Evolutionary conservation across 2,888 invertebrate species (phyloP), one percentile per base, ranked within the genome.

Genomic region (Dryomyza anilis): DNA sequence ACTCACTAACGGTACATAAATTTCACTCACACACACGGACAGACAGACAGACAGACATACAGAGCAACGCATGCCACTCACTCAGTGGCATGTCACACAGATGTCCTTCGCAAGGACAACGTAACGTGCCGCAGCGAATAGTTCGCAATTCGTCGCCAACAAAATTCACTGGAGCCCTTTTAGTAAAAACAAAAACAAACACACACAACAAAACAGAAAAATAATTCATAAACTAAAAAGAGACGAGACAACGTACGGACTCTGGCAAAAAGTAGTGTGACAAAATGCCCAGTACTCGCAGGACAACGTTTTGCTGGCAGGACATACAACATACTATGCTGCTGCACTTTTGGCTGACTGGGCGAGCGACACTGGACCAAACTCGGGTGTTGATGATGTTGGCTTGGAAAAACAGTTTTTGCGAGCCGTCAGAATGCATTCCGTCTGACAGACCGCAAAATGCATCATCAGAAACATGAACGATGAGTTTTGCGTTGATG

Each of bases 391-490:
- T 53, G 67, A 65, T 60, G 53, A 46, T 78, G 78, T 79, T 77
- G 77, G 74, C 74, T 74, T 75, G 75, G n/a, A 76, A 76, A 76
- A 80, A 77, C 73, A 72, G 72, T 73, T 76, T 77, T 76, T 75
- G 72, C 74, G 69, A 66, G 74, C 77, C 79, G 80, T 81, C 82
- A 81, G 79, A 80, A 76, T 76, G 77, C 76, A 81, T 81, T 81
- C 74, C 71, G 75, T 75, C 76, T 81, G 81, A 81, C 81, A 81
- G 80, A 81, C 81, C 81, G 79, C 81, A 81, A 81, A 81, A 81
- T 81, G 81, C 81, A 81, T 80, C 81, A 81, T 78, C 81, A 78
- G 75, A 75, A 80, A 79, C 80, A 81, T 77, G 79, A 77, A 74
- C 78, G 80, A 78, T 77, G 79, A 79, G 71, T 74, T 69, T 71